These are phyloP conservation scores for Cylindroiulus punctatus DNA, from an alignment of 2,888 invertebrate species.

Conservation along the genomic window DNA sequence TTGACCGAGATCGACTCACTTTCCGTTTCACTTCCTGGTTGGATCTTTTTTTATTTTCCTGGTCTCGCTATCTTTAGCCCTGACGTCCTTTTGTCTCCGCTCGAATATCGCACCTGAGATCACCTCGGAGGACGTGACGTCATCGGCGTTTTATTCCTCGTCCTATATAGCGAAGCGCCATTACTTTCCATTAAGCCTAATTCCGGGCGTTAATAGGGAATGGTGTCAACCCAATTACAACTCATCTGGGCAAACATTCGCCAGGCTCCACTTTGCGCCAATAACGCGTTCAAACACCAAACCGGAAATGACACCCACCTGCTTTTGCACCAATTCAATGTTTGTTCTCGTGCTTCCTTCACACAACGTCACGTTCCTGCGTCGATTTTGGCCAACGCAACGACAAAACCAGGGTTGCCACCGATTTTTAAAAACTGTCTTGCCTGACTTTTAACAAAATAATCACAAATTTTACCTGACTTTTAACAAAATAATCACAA, in stretches of 20 bases:
- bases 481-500: too few species aligned
- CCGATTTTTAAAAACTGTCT: too few species aligned
- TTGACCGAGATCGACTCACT: not conserved
- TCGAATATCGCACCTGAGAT: not conserved
- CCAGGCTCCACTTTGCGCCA: not conserved
- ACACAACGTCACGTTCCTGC: too few species aligned
- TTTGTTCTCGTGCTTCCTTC: too few species aligned
- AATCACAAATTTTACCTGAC: too few species aligned
- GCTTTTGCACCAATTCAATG: not conserved
- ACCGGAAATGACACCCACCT: not conserved
- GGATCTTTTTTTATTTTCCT: not conserved
- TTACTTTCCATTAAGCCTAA: not conserved
- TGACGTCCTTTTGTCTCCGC: not conserved
- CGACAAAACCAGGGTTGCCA: too few species aligned
- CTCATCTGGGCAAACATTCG: too few species aligned
- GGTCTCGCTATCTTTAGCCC: not conserved
- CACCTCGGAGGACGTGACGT: not conserved
- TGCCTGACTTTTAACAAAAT: too few species aligned
- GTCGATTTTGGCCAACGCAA: too few species aligned
- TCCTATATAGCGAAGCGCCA: not conserved
- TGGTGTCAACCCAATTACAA: not conserved
- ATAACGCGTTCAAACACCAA: not conserved
- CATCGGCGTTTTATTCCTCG: not conserved
- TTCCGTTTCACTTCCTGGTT: not conserved
- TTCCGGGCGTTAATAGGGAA: conserved; percentile 1